A percentile compares a stretch with the other conserved stretches of the same genome.
These are phyloP conservation scores for Apocheima hispidaria DNA, from an alignment of 2,888 invertebrate species.

Conservation along the genomic window DNA sequence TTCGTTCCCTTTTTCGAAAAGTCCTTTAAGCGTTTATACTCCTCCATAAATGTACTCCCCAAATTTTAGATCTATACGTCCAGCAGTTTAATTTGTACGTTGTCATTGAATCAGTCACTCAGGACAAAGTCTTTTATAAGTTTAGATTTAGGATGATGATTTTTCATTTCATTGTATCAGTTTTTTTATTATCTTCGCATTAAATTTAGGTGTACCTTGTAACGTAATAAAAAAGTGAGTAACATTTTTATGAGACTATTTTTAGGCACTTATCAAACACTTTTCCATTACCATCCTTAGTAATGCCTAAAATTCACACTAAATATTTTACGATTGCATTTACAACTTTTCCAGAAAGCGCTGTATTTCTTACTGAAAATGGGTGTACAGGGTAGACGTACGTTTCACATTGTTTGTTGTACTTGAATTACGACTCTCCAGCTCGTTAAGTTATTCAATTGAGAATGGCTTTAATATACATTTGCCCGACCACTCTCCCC, in stretches of 20 bases:
- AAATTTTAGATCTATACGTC: no score
- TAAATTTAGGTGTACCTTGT: neutral
- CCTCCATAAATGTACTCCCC: no score
- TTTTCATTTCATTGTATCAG: neutral
- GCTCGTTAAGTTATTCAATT: constrained; percentile 57
- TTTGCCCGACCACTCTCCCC: no score
- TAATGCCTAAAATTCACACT: constrained; percentile 26
- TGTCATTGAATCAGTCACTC: no score
- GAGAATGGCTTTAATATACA: constrained; percentile 44
- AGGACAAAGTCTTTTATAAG: no score
- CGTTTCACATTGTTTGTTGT: constrained; percentile 59
- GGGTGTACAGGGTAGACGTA: constrained; percentile 49
- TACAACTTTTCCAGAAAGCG: constrained; percentile 54
- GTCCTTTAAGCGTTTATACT: no score
- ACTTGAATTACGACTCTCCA: constrained; percentile 52
- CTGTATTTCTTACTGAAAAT: constrained; percentile 54
- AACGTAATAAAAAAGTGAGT: neutral
- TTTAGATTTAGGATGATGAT: no score
- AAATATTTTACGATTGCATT: constrained; percentile 47
- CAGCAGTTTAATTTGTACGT: no score
- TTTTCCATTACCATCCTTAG: constrained; percentile 48
- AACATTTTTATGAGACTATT: neutral
- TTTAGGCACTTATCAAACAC: constrained; percentile 28
- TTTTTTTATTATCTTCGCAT: neutral
- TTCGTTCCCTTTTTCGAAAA: no score